Evolutionary conservation across 1,140 invertebrate genomes (phyloP), one percentile per base, ranked within the genome.

Genomic region (Drosophila sp.): DNA sequence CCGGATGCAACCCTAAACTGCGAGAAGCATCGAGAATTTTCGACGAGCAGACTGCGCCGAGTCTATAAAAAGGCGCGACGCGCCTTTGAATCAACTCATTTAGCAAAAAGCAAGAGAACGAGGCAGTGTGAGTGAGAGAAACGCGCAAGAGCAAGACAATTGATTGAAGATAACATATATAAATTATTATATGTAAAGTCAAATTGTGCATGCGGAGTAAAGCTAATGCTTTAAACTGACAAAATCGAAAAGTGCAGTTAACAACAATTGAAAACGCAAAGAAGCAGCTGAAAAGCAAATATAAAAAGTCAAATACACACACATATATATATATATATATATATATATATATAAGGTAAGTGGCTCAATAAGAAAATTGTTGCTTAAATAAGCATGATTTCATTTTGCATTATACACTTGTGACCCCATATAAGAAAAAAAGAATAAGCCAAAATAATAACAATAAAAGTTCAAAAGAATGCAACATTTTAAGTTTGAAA

Each of bases 21-120:
- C 80, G 40, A 56, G 79, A 78, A 87, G 56, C 58, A 34, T 82
- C 81, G 74, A 87, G 81, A 86, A 86, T 66, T 62, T 86, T 86
- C 81, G 62, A 78, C 50, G 57, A 61, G 61, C 62, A 69, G 65
- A 69, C 46, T 34, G 2, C 11, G 11, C 9, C 8, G 54, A 80
- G 29, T 65, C 82, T 87, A 86, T 87, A 86, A 63, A 86, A 84
- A 40, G 43, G 13, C 7, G 7, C 4, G 25, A 1, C 16, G 7
- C 2, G 13, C 13, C 14, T 2, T 1, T 9, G 7, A 0, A 40
- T 11, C 29, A 13, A 53, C n/a, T 65, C 63, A 82, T 75, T 84
- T 75, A 72, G 59, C 29, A 74, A 77, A 70, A 72, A 25, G 36
- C 25, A 46, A 18, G 14, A 32, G 51, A 36, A 43, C 25, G 36